Percentiles rank a stretch among this genome's conserved stretches.
phyloP scores from a whole-genome alignment of 1,140 invertebrate genomes.

The Pseudachorutes palmiensis region DNA sequence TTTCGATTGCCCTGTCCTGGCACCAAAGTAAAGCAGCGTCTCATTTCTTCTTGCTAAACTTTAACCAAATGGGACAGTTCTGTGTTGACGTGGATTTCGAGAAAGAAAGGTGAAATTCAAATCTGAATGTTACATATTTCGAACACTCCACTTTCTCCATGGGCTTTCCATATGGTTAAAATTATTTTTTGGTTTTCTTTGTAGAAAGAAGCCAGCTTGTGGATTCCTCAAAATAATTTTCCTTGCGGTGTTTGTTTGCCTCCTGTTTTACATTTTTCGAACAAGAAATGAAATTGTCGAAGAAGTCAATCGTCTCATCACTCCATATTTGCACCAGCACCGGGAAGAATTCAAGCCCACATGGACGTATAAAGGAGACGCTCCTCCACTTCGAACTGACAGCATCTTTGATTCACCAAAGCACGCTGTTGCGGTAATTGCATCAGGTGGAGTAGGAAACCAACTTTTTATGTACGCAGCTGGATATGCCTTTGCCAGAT shows the following conservation, averaged over 20 bases:
- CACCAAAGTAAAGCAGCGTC: too few relatives aligned
- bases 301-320: not conserved
- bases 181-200: too few relatives aligned
- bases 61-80: too few relatives aligned
- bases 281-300: not conserved
- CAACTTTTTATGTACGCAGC: conserved; percentile 4
- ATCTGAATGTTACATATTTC: too few relatives aligned
- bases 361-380: not conserved
- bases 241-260: not conserved
- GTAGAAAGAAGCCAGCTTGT: not conserved
- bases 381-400: not conserved
- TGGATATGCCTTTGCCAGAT: not conserved
- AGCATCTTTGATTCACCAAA: not conserved
- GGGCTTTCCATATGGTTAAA: too few relatives aligned
- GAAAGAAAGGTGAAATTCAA: too few relatives aligned
- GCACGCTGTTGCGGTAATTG: not conserved
- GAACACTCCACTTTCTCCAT: too few relatives aligned
- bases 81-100: too few relatives aligned
- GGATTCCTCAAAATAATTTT: not conserved
- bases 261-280: not conserved
- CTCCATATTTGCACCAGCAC: not conserved
- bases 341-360: not conserved
- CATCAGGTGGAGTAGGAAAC: not conserved
- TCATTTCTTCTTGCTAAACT: too few relatives aligned
- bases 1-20: too few relatives aligned